These are phyloP conservation scores for Tonatia bakeri DNA, from an alignment of 2,113 vertebrate genomes.

Conservation along the genomic window DNA sequence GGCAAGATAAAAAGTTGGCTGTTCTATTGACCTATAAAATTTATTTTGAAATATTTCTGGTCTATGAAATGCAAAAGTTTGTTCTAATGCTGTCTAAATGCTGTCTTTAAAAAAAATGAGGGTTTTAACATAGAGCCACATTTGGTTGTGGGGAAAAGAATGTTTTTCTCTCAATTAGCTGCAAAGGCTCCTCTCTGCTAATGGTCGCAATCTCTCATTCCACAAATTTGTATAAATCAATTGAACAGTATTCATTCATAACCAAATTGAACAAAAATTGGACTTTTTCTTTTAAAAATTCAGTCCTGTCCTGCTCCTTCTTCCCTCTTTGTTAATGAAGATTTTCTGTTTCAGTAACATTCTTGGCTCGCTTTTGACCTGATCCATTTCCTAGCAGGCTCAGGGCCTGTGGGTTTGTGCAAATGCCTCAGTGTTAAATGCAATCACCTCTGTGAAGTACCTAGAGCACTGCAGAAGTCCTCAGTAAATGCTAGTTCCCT, in stretches of 20 bases:
- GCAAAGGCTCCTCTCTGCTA: neutral
- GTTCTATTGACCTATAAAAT: neutral
- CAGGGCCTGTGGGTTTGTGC: neutral
- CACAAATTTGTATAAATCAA: neutral
- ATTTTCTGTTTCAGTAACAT: conserved; percentile 25
- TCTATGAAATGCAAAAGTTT: neutral
- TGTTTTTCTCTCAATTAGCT: neutral
- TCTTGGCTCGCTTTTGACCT: conserved; percentile 31
- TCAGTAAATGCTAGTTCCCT: conserved; percentile 43
- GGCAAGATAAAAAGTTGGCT: neutral
- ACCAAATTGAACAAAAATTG: conserved; percentile 13
- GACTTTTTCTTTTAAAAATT: neutral
- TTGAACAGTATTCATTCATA: neutral
- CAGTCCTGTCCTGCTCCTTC: neutral
- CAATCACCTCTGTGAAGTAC: conserved; percentile 13
- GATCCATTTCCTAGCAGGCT: conserved; percentile 24
- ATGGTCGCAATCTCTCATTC: neutral
- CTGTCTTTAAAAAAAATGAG: neutral
- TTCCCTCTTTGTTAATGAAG: neutral
- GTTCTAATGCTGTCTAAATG: neutral
- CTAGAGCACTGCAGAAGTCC: neutral
- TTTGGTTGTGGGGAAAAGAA: neutral
- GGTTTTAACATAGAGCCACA: neutral
- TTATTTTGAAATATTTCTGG: conserved; percentile 21
- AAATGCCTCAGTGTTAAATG: conserved; percentile 37